Percentiles rank a stretch among this genome's conserved stretches.
These are phyloP conservation scores for Hydrophis major DNA, from an alignment of 2,797 vertebrate species.

Conservation along the genomic window DNA sequence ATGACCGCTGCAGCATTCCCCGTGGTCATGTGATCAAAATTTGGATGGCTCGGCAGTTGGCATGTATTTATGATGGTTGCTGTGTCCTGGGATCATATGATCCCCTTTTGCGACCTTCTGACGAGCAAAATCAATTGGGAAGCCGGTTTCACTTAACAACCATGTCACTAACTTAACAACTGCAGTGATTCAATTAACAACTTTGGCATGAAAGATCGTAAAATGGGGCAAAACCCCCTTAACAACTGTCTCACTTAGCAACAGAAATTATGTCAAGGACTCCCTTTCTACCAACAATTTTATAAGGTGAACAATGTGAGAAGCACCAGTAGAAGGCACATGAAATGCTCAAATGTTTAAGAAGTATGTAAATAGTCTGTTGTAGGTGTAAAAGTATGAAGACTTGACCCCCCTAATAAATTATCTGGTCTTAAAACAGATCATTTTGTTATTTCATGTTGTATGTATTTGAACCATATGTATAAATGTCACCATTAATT, in stretches of 20 bases:
- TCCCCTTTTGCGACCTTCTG: background rate
- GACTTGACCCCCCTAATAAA: background rate
- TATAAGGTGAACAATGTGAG: background rate
- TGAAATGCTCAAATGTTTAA: background rate
- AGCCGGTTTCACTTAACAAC: background rate
- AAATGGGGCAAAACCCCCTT: too few species aligned
- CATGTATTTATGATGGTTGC: background rate
- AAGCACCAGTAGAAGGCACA: background rate
- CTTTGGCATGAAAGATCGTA: too few species aligned
- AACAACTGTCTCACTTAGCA: background rate
- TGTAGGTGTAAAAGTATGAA: background rate
- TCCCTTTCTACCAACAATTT: background rate
- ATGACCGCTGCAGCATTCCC: background rate
- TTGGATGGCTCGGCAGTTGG: background rate
- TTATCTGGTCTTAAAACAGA: background rate
- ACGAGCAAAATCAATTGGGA: background rate
- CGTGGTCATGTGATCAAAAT: background rate
- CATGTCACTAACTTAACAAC: background rate
- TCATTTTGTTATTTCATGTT: background rate
- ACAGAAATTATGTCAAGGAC: background rate
- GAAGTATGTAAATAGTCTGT: background rate
- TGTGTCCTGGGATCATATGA: background rate
- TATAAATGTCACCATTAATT: background rate
- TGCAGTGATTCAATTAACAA: background rate
- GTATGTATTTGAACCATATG: background rate